phyloP scores from a whole-genome alignment of 2,888 invertebrate species.

The Lucinisca nassula region DNA sequence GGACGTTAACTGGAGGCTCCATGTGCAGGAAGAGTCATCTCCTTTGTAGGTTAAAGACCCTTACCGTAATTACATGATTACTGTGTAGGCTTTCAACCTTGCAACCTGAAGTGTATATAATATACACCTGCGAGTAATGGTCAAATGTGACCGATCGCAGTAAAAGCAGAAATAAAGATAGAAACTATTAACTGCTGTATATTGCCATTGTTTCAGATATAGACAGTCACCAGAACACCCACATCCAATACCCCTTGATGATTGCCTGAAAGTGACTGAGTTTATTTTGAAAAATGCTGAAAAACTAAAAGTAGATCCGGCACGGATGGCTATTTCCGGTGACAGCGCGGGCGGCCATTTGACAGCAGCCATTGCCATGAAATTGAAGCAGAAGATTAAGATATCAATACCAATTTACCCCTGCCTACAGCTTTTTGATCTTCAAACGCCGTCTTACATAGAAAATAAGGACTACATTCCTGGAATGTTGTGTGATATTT shows the following conservation, averaged over 20 bases:
- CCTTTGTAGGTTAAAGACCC: too few species aligned
- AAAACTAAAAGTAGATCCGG: conserved; percentile 75
- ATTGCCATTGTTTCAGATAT: conserved; percentile 74
- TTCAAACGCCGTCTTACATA: conserved; percentile 84
- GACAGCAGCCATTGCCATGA: conserved; percentile 75
- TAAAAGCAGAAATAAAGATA: too few species aligned
- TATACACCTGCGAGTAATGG: too few species aligned
- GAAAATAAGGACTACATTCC: conserved; percentile 75
- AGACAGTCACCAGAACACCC: conserved; percentile 88
- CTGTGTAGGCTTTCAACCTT: too few species aligned
- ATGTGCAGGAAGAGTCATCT: too few species aligned
- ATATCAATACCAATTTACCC: conserved; percentile 84
- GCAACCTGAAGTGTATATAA: too few species aligned
- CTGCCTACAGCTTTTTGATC: conserved; percentile 86
- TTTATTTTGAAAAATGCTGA: conserved; percentile 81
- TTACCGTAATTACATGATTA: too few species aligned
- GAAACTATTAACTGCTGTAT: not conserved
- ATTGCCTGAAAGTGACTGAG: conserved; percentile 86
- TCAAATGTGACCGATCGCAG: too few species aligned
- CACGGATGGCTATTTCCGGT: conserved; percentile 78
- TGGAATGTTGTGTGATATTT: conserved; percentile 75
- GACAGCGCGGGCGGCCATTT: conserved; percentile 80
- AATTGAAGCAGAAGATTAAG: conserved; percentile 75
- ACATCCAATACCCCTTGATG: conserved; percentile 87
- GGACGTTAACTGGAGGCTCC: too few species aligned